Evolutionary conservation across 2,113 vertebrate species (phyloP).

Genomic region (Rhinichthys klamathensis): DNA sequence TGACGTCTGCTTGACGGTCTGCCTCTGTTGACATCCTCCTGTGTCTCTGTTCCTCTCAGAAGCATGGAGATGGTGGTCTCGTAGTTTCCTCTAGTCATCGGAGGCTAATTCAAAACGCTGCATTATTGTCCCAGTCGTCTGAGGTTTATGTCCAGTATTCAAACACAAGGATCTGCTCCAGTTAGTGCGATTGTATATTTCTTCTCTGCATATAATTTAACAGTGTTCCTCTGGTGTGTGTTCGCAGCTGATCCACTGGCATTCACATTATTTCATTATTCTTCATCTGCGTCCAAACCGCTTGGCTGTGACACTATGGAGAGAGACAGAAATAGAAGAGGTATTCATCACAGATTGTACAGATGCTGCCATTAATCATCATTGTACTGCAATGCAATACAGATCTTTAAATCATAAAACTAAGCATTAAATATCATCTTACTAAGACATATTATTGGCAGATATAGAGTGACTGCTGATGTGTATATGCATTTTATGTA

Average conservation of each 20-base stretch:
- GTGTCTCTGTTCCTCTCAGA: slow-evolving; percentile 77
- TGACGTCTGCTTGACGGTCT: slow-evolving; percentile 97
- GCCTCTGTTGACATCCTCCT: slow-evolving; percentile 91
- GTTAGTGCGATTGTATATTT: neutral
- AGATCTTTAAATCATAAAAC: too few species aligned
- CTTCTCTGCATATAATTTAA: neutral
- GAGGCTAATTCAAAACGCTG: neutral
- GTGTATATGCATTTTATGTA: too few species aligned
- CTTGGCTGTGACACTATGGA: slow-evolving; percentile 27
- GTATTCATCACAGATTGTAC: neutral
- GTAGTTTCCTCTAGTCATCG: slow-evolving; percentile 60
- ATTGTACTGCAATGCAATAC: too few species aligned
- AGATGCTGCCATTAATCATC: neutral
- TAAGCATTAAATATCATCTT: too few species aligned
- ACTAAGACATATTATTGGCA: too few species aligned
- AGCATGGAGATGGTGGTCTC: slow-evolving; percentile 70
- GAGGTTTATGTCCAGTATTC: neutral
- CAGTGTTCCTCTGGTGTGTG: neutral
- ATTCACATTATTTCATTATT: slow-evolving; percentile 5
- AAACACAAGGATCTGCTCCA: neutral
- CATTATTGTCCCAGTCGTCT: neutral
- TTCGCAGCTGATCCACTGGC: slow-evolving; percentile 7
- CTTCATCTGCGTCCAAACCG: neutral
- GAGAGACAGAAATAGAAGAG: slow-evolving; percentile 27
- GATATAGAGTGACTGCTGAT: too few species aligned